Percentiles rank a stretch among this genome's conserved stretches.
phyloP scores from a whole-genome alignment of 92 coral and sea anemone species.

The Actinernus sp. region DNA sequence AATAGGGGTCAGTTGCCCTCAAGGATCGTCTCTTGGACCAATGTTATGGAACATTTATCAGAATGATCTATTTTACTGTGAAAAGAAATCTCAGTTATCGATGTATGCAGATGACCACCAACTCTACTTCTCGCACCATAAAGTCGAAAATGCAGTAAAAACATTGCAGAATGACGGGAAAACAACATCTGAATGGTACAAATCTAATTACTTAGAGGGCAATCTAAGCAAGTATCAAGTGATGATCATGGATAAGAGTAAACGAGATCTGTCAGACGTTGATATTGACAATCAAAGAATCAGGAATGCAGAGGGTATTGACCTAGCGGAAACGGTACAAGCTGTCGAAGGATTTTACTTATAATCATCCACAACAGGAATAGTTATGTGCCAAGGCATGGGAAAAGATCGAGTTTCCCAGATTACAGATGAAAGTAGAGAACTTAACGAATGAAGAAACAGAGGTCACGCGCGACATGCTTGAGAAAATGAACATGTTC shows the following conservation, averaged over 20 bases:
- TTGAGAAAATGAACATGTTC: no score
- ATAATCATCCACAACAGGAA: no score
- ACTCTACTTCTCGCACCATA: constrained; percentile 26
- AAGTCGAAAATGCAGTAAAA: constrained; percentile 18
- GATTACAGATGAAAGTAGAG: no score
- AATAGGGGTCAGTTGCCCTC: constrained; percentile 62
- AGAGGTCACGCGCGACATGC: no score
- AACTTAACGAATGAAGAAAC: no score
- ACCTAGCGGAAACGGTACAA: no score
- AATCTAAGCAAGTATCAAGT: constrained; percentile 52
- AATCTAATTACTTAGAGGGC: constrained; percentile 45
- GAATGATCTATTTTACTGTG: constrained; percentile 61
- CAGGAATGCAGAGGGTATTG: no score
- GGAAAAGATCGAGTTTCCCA: no score
- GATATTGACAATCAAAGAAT: no score
- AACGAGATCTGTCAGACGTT: constrained; percentile 3
- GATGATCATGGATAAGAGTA: constrained; percentile 23
- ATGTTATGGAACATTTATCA: constrained; percentile 63
- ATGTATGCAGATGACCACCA: constrained; percentile 74
- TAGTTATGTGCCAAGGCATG: no score
- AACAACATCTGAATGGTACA: constrained; percentile 46
- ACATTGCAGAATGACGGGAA: constrained; percentile 20
- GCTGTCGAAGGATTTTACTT: no score
- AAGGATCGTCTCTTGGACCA: constrained; percentile 65
- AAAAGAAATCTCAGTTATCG: constrained; percentile 46